Conservation (phyloP, 2,888 invertebrate genomes). For the Mesodorylaimus sp. region DNA sequence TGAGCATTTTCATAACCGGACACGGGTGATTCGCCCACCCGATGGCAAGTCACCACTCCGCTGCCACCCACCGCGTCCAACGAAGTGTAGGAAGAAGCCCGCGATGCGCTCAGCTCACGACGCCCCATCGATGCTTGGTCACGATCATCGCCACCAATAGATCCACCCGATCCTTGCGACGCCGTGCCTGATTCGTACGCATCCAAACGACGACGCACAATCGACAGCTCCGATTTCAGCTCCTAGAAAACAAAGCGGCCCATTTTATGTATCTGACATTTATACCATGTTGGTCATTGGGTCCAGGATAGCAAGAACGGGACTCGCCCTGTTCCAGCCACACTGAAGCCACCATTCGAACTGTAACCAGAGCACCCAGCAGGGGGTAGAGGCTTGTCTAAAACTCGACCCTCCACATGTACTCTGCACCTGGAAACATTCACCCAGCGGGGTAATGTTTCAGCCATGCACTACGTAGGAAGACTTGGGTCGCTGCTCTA, state of each 20-base stretch:
- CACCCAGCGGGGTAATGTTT: no score
- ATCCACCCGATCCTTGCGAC: constrained; percentile 4
- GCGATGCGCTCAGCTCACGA: not conserved
- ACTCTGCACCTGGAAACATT: no score
- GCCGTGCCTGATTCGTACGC: constrained; percentile 21
- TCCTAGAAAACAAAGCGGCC: constrained; percentile 48
- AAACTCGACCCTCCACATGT: no score
- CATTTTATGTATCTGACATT: constrained; percentile 12
- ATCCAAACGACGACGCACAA: constrained; percentile 30
- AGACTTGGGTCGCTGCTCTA: no score
- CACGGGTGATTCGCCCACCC: no score
- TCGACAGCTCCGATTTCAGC: constrained; percentile 48
- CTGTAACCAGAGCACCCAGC: no score
- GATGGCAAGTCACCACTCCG: no score
- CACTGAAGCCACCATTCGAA: no score
- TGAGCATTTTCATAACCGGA: no score
- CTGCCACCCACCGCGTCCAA: constrained; percentile 12
- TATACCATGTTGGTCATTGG: not conserved
- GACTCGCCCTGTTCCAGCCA: no score
- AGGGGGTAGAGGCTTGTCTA: no score
- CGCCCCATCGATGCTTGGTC: not conserved
- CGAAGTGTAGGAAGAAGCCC: constrained; percentile 5
- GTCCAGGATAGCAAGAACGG: not conserved
- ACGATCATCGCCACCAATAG: constrained; percentile 1
- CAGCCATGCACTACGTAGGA: no score